Evolutionary conservation across 2,888 invertebrate genomes (phyloP), one percentile per base, ranked within the genome.

Genomic region (Parthenolecanium corni): DNA sequence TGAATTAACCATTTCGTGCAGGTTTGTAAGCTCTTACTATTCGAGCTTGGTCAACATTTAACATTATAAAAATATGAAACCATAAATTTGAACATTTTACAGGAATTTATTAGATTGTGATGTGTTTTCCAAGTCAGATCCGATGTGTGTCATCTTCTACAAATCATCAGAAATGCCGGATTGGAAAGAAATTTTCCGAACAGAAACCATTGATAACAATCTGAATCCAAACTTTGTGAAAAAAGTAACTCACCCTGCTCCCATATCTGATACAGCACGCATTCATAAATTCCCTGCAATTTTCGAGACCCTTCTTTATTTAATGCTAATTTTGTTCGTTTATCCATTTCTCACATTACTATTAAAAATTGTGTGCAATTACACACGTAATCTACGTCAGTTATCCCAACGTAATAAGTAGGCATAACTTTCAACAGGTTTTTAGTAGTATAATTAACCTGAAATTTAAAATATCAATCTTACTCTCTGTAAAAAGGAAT

Each of bases 51-150:
- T 31, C 16, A 23, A 44, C 18, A 5, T 21, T 31, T 18, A 24
- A 14, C 20, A 31, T 52, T n/a, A 18, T 38, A 38, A 58, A 18
- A 20, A 36, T 42, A 2, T 6, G 18, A 5, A 12, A 21, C 2
- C 5, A 24, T 11, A 25, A 16, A 16, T 56, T 42, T 31, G 12
- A 18, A 52, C n/a, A 31, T n/a, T 36, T 51, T 68, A 12, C 70
- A 78, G 78, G 65, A 74, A 76, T 65, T 68, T 79, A 18, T 67
- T 71, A 57, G 76, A 79, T 66, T 73, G 72, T 67, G 79, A 80
- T 72, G 70, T 76, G 1, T 71, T 78, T 62, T 79, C 79, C 1
- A 79, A 79, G 69, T 79, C 79, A 20, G 80, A 80, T 69, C 80
- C 80, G 1, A 73, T 78, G 72, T 77, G 77, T 72, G 74, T 76